phyloP scores from a whole-genome alignment of 2,888 invertebrate genomes.

The Tortricodes alternella region DNA sequence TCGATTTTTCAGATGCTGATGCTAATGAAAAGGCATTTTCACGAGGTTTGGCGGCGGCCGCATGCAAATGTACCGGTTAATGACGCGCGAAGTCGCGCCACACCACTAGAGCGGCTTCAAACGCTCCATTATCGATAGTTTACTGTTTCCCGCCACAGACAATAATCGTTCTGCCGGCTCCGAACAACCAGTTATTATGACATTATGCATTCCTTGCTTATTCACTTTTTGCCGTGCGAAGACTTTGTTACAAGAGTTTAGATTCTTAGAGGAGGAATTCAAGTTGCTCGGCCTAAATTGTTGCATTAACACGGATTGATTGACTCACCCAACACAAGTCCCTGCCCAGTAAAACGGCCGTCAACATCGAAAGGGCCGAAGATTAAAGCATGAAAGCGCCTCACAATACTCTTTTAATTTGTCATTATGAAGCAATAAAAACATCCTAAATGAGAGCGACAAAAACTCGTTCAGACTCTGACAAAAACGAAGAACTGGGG shows the following conservation, averaged over 20 bases:
- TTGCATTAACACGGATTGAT: conserved; percentile 35
- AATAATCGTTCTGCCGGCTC: conserved; percentile 23
- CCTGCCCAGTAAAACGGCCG: conserved; percentile 52
- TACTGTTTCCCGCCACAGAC: conserved; percentile 33
- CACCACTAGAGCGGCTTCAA: conserved; percentile 50
- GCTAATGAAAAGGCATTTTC: conserved; percentile 80
- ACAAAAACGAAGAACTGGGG: conserved; percentile 79
- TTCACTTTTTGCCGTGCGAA: conserved; percentile 12
- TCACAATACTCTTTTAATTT: conserved; percentile 81
- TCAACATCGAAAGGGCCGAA: conserved; percentile 61
- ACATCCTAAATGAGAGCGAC: conserved; percentile 78
- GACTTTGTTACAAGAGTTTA: neutral
- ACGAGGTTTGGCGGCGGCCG: conserved; percentile 78
- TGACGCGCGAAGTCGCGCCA: conserved; percentile 72
- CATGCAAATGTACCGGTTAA: conserved; percentile 75
- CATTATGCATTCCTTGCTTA: conserved; percentile 25
- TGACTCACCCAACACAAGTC: conserved; percentile 52
- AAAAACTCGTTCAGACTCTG: conserved; percentile 74
- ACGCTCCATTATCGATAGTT: conserved; percentile 45
- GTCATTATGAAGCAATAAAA: conserved; percentile 81
- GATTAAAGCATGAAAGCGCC: conserved; percentile 75
- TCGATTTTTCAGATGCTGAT: conserved; percentile 77
- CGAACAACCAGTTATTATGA: conserved; percentile 22
- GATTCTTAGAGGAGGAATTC: no score
- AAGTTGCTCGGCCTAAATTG: neutral